Percentiles rank a stretch among this genome's conserved stretches.
These are phyloP conservation scores for Cavia porcellus DNA, from an alignment of 2,113 vertebrate genomes.

Conservation along the genomic window DNA sequence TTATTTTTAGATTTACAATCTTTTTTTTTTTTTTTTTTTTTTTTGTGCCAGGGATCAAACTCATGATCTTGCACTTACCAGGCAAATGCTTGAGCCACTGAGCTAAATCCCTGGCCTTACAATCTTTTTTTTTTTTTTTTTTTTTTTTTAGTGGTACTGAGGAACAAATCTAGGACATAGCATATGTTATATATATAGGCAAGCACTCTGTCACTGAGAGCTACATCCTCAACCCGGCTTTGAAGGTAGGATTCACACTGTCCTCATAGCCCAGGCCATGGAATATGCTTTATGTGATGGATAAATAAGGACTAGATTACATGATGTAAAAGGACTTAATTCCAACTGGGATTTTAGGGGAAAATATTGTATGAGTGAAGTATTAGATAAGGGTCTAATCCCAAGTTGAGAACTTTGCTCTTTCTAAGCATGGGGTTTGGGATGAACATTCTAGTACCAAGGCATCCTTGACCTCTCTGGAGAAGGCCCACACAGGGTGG, in stretches of 20 bases:
- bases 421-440: conserved; percentile 32
- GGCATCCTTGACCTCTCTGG: neutral
- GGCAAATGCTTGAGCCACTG: no score
- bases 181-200: neutral
- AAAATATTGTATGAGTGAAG: neutral
- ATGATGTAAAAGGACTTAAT: conserved; percentile 4
- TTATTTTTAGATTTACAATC: no score
- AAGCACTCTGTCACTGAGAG: neutral
- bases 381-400: neutral
- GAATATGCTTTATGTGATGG: neutral
- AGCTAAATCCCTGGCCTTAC: no score
- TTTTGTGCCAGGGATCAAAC: no score
- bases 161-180: neutral
- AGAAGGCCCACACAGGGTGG: neutral
- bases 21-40: no score
- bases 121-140: no score
- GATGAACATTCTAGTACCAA: neutral
- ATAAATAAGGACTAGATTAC: neutral
- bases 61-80: no score
- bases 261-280: neutral
- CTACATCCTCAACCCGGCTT: neutral
- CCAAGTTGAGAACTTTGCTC: neutral
- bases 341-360: neutral
- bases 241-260: neutral
- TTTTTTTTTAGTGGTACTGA: neutral